Conservation (phyloP, 2,797 vertebrate species). For the Pangasius mekongensis region DNA sequence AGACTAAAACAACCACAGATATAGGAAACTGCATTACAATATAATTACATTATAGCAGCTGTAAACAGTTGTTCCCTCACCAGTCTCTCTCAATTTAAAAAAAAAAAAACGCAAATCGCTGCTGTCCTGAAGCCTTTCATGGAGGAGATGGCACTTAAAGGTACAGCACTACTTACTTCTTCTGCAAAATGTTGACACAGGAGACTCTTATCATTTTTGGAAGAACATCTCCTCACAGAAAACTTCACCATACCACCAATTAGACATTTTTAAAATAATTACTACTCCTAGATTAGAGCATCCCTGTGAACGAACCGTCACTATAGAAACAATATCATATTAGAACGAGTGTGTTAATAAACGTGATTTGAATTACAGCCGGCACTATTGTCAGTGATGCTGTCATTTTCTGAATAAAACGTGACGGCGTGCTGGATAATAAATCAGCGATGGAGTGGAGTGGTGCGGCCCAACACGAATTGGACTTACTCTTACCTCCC, state of each 20-base stretch:
- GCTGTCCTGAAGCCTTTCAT: not conserved
- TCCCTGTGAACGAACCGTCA: not conserved
- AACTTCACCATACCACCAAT: not conserved
- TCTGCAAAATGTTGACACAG: not conserved
- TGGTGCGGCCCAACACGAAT: not conserved
- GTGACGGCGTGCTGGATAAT: not conserved
- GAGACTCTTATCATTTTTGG: not conserved
- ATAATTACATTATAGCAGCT: not conserved
- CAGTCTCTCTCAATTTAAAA: not conserved
- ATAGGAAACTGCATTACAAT: not conserved
- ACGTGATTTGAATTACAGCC: not conserved
- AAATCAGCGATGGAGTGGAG: not conserved
- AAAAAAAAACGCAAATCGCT: not conserved
- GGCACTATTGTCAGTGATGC: not conserved
- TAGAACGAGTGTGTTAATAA: not conserved
- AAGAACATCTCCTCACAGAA: not conserved
- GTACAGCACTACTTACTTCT: not conserved
- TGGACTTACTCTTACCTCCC: not conserved
- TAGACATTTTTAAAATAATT: not conserved
- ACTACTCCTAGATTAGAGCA: not conserved
- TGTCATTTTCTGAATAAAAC: not conserved
- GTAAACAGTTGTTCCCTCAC: not conserved
- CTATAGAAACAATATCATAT: not conserved
- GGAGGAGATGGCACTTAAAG: not conserved
- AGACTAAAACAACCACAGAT: not conserved